These are phyloP conservation scores for Heterocephalus glaber DNA, from an alignment of 2,113 vertebrate species.

Conservation along the genomic window DNA sequence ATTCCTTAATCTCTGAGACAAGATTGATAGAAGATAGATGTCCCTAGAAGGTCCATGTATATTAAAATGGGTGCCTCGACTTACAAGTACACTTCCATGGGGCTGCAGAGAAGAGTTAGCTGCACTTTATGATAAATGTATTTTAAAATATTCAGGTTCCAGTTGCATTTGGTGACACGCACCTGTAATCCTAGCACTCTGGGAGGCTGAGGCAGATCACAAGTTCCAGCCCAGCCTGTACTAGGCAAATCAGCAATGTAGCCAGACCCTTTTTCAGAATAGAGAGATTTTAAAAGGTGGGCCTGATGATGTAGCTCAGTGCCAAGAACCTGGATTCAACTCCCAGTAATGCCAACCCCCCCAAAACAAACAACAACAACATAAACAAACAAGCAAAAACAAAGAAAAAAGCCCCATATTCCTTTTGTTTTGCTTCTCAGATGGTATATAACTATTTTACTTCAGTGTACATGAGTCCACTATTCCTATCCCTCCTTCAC, in stretches of 20 bases:
- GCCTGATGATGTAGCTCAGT: not conserved
- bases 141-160: not conserved
- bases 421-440: not conserved
- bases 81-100: not conserved
- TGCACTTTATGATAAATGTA: not conserved
- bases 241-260: not conserved
- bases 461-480: not conserved
- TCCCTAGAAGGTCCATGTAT: not conserved
- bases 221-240: not conserved
- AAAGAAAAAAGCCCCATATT: not conserved
- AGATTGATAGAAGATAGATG: not conserved
- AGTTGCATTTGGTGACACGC: not conserved
- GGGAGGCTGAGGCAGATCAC: not conserved
- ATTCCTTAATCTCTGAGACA: not conserved
- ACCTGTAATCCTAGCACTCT: not conserved
- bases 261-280: not conserved
- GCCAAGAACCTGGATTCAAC: not conserved
- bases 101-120: not conserved
- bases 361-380: too few species aligned
- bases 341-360: not conserved
- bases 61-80: too few species aligned
- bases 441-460: not conserved
- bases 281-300: not conserved
- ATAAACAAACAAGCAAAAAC: not conserved
- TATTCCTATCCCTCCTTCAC: not conserved